Percentiles rank a stretch among this genome's conserved stretches.
These are phyloP conservation scores for Phyllostomus discolor DNA, from an alignment of 2,113 vertebrate species.

Conservation along the genomic window DNA sequence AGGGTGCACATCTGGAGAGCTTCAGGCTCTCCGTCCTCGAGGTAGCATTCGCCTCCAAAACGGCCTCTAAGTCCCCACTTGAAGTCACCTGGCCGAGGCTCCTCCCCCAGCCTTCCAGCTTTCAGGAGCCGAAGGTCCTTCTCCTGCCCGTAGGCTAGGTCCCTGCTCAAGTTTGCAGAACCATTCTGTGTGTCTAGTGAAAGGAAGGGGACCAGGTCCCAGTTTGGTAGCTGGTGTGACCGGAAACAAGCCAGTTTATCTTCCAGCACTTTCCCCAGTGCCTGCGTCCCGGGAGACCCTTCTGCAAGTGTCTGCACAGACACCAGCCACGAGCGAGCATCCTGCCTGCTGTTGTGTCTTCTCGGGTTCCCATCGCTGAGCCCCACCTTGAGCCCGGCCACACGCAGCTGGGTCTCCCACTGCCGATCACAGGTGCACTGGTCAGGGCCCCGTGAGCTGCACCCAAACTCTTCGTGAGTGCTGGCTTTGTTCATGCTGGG, in stretches of 20 bases:
- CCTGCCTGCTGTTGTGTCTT: rapidly evolving
- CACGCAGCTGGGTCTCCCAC: no score
- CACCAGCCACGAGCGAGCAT: rapidly evolving
- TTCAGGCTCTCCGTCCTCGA: rapidly evolving
- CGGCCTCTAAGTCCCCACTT: no score
- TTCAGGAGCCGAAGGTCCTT: background rate
- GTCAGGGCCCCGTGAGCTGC: no score
- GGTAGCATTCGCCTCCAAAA: rapidly evolving
- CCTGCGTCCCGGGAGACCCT: background rate
- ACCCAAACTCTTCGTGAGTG: background rate
- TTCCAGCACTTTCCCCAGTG: rapidly evolving
- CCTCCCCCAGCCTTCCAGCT: no score
- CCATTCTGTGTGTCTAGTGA: rapidly evolving
- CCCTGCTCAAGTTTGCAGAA: background rate
- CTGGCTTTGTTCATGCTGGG: rapidly evolving
- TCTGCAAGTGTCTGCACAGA: rapidly evolving
- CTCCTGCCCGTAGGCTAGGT: rapidly evolving
- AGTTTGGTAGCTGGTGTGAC: background rate
- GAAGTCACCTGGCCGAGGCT: background rate
- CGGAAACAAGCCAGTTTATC: background rate
- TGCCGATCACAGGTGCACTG: rapidly evolving
- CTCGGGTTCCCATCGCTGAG: background rate
- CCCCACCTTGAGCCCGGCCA: background rate
- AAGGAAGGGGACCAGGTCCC: background rate
- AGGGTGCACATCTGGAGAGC: background rate